Base-by-base conservation (phyloP, 2,113 vertebrate species). In the Cyanoderma ruficeps region DNA sequence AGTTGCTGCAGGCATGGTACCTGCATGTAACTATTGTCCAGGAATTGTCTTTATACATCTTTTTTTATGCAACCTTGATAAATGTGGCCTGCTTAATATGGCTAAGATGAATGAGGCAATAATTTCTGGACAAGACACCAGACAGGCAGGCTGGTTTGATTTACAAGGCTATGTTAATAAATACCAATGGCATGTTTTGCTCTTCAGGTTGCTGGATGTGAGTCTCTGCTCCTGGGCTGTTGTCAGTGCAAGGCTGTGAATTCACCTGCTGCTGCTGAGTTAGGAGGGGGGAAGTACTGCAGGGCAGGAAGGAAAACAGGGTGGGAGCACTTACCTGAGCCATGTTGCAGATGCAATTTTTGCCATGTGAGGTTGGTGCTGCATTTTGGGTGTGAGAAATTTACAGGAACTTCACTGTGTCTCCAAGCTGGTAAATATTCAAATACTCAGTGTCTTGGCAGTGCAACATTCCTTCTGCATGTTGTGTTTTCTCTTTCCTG, bases 151-250 rank as follows among this genome's bases (percentile, higher is more conserved):
- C 31, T 90, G 53, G 72, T 96, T 96, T 97, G 97, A 97, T 97
- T 97, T 97, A 97, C 97, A 95, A 63, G 87, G 90, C 69, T 96
- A 93, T 96, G 96, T 92, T 96, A 97, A 97, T 97, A 97, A 96
- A 97, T 80, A 95, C 82, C 1, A 0, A 44, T 81, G 91, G 72
- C 33, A 50, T 63, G 55, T 94, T 97, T 96, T 93, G 91, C 61
- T 94, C 83, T 86, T 87, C 70, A 80, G 75, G 75, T 87, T 94
- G 39, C 79, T 91, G 22, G 25, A 49, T 71, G 27, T 44, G 46
- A 21, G 16, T 55, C 33, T 91, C 42, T 83, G 56, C 64, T 92
- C 52, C 79, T 83, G 64, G 70, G 86, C 44, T 87, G 37, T 7
- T 86, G 76, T 79, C 65, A 39, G 24, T 5, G 46, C 31, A 41